phyloP scores from a whole-genome alignment of 2,113 vertebrate genomes.

The Plecturocebus donacophilus region DNA sequence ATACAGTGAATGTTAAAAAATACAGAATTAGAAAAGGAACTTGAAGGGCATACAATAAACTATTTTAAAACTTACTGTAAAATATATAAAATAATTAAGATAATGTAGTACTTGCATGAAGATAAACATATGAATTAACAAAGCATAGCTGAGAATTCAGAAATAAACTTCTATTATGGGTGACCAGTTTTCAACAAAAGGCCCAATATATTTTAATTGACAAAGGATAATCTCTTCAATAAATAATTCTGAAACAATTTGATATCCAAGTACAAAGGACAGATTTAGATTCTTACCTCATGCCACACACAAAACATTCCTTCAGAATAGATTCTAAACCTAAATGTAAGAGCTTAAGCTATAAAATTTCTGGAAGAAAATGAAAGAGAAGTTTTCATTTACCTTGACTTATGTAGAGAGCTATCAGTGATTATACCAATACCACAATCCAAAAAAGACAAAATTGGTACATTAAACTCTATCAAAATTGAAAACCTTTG shows the following conservation, averaged over 20 bases:
- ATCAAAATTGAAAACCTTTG: background rate
- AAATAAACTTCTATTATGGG: background rate
- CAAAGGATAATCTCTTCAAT: background rate
- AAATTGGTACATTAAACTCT: too few species aligned
- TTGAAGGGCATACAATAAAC: background rate
- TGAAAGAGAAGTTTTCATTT: background rate
- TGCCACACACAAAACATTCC: background rate
- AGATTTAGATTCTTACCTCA: background rate
- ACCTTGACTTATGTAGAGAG: background rate
- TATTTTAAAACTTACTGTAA: background rate
- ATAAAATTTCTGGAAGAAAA: background rate
- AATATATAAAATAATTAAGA: background rate
- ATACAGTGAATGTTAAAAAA: background rate
- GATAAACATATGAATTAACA: background rate
- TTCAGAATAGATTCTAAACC: background rate
- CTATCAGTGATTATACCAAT: background rate
- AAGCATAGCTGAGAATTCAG: background rate
- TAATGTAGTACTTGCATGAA: background rate
- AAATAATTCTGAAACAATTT: background rate
- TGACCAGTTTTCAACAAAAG: background rate
- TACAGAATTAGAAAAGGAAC: background rate
- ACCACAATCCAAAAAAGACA: background rate
- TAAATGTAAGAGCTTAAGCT: background rate
- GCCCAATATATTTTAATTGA: background rate
- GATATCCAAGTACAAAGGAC: background rate